A percentile compares a stretch with the other conserved stretches of the same genome.
phyloP scores from a whole-genome alignment of 2,888 invertebrate species.

The Conistra vaccinii region DNA sequence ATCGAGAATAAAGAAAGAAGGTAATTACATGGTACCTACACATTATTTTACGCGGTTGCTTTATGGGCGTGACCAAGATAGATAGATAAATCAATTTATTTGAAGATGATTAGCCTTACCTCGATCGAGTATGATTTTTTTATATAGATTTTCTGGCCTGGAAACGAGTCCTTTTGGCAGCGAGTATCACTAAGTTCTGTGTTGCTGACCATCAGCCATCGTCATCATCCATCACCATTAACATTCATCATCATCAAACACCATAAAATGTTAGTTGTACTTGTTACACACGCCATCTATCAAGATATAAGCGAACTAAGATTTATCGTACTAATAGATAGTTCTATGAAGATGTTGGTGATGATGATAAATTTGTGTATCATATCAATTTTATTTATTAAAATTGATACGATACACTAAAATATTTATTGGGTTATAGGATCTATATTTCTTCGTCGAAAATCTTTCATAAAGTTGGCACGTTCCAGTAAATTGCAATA shows the following conservation, averaged over 20 bases:
- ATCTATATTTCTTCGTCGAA: too few species aligned
- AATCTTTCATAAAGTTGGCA: too few species aligned
- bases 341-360: too few species aligned
- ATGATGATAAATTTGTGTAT: too few species aligned
- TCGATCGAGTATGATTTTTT: constrained; percentile 16
- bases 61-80: constrained; percentile 30
- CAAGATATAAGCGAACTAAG: too few species aligned
- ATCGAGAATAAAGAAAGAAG: constrained; percentile 10
- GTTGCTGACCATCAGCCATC: constrained; percentile 31
- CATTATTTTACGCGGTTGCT: constrained; percentile 31
- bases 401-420: too few species aligned
- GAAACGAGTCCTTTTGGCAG: constrained; percentile 14
- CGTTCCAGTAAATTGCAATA: too few species aligned
- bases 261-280: too few species aligned
- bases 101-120: constrained; percentile 22
- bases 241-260: background rate
- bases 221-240: constrained; percentile 32
- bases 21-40: constrained; percentile 28
- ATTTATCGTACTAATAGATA: too few species aligned
- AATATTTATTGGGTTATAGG: too few species aligned
- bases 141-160: background rate
- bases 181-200: constrained; percentile 34
- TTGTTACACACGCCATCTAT: too few species aligned
- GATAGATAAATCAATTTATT: constrained; percentile 20
- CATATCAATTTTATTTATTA: too few species aligned